Evolutionary conservation across 2,888 invertebrate genomes (phyloP).

Genomic region (Carabus problematicus): DNA sequence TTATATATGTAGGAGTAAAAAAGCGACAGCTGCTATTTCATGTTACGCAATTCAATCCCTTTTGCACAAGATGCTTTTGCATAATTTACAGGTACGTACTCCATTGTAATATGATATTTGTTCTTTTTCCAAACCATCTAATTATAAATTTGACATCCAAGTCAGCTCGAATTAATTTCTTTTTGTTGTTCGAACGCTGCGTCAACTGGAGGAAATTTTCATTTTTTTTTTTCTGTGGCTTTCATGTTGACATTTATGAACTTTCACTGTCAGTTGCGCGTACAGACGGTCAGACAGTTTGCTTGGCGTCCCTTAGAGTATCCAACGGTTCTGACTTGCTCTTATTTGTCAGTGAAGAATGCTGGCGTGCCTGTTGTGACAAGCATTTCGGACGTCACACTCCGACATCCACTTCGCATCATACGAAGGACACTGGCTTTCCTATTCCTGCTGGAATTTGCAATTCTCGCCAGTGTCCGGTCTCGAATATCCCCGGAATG

Average conservation of each 20-base stretch:
- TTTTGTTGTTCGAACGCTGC: too few species aligned
- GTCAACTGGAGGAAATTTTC: too few species aligned
- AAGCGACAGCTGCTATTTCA: too few species aligned
- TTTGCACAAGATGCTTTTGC: too few species aligned
- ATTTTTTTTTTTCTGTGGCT: not conserved
- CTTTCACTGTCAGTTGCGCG: conserved; percentile 4
- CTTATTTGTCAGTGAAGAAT: conserved; percentile 13
- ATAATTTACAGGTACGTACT: too few species aligned
- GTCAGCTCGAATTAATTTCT: too few species aligned
- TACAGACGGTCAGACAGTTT: conserved; percentile 15
- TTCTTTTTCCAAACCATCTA: too few species aligned
- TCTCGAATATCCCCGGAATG: conserved; percentile 15
- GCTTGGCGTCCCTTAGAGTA: conserved; percentile 5
- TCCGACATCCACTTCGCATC: not conserved
- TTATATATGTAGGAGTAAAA: too few species aligned
- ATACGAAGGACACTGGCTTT: not conserved
- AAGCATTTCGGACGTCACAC: not conserved
- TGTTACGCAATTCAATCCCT: too few species aligned
- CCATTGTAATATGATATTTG: too few species aligned
- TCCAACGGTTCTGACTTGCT: conserved; percentile 6
- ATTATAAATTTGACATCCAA: too few species aligned
- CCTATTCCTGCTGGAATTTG: conserved; percentile 18
- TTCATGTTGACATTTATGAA: not conserved
- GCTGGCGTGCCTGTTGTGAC: conserved; percentile 8
- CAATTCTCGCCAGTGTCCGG: conserved; percentile 24